These are phyloP conservation scores for Tragelaphus buxtoni DNA, from an alignment of 2,113 vertebrate genomes.

Conservation along the genomic window DNA sequence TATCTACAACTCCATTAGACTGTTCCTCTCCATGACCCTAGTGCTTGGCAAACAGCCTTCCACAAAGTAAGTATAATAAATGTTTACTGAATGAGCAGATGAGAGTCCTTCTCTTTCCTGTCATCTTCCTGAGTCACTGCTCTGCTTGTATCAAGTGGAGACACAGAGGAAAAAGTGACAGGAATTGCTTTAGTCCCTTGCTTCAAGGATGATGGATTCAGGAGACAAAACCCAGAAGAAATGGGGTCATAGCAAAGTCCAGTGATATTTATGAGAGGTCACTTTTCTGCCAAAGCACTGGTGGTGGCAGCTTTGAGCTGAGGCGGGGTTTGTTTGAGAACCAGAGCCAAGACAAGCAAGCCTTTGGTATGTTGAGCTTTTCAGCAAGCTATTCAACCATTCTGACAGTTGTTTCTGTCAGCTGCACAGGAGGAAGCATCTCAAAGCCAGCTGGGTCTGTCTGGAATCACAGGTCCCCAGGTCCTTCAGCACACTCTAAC, in stretches of 20 bases:
- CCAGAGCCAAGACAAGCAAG: constrained; percentile 22
- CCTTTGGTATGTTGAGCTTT: not conserved
- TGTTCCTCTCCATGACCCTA: not conserved
- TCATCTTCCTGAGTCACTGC: constrained; percentile 27
- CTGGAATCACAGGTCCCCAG: not conserved
- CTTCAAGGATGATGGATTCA: constrained; percentile 8
- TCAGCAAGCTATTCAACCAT: not conserved
- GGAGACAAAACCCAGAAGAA: not conserved
- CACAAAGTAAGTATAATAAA: not conserved
- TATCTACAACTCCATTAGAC: not conserved
- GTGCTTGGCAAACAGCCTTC: not conserved
- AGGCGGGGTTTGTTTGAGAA: not conserved
- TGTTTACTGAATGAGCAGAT: constrained; percentile 10
- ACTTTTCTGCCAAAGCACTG: not conserved
- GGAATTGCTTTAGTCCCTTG: not conserved
- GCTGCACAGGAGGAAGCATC: not conserved
- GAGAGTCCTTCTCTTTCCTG: not conserved
- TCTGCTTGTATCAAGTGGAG: constrained; percentile 16
- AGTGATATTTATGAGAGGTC: not conserved
- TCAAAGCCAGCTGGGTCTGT: not conserved
- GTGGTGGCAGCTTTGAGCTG: not conserved
- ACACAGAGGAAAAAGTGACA: not conserved
- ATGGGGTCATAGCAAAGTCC: not conserved
- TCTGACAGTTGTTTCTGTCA: constrained; percentile 29
- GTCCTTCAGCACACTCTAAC: not conserved